Evolutionary conservation across 2,888 invertebrate genomes (phyloP), one percentile per base, ranked within the genome.

Genomic region (Spilarctia lutea): DNA sequence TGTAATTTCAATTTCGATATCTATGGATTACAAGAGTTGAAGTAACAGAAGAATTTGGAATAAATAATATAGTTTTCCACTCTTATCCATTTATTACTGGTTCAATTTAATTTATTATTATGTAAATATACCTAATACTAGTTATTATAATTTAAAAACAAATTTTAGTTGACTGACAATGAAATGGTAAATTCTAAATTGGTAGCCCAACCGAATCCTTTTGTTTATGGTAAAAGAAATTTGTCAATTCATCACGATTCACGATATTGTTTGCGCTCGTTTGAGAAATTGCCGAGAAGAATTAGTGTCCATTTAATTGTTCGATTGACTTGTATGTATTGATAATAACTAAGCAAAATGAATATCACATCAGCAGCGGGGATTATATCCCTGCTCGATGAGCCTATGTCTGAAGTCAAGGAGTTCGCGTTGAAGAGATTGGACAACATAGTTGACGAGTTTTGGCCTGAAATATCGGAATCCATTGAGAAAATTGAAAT

Each of bases 381-480:
- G 92, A 98, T 99, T 83, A 98, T 99, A 90, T 98, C 99, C 95
- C 97, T 99, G 87, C 96, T 99, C 85, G 99, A 99, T 93, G 99
- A 99, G 94, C 98, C 98, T 72, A 98, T 98, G 96, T 97, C 98
- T 24, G 99, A 99, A 94, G 96, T 99, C 76, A 99, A 99, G 95
- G 97, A 98, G 42, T 99, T 99, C 92, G 99, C 99, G 27, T 94
- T 99, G 86, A 98, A 98, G 89, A 99, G 99, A 91, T 96, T 99
- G 86, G 98, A 99, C 94, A 97, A 97, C 89, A 98, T 99, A 87
- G 99, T 99, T 1, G 99, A 99, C 92, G 98, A 99, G 91, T 99
- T 99, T 95, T 99, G 99, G 99, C 99, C 99, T 16, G 99, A 99
- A 96, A 99, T 99, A 86, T 99, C 99, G 0, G 99, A 99, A 94